Evolutionary conservation across 2,888 invertebrate species (phyloP).

Genomic region (Synergus japonicus): DNA sequence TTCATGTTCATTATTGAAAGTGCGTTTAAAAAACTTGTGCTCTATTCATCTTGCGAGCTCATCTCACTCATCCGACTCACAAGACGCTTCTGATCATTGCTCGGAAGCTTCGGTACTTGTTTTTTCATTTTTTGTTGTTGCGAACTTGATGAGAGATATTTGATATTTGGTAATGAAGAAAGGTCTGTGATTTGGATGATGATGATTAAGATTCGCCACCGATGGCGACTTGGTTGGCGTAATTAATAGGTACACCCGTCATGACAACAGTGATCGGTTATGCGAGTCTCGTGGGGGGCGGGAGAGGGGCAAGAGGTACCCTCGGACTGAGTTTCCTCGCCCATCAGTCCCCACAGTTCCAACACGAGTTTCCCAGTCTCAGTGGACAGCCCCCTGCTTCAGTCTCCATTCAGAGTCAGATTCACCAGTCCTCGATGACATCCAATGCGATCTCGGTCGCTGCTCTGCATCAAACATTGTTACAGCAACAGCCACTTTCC

Average conservation of each 20-base stretch:
- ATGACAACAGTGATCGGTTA: conserved; percentile 77
- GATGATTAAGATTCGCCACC: conserved; percentile 17
- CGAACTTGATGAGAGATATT: neutral
- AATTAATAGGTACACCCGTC: conserved; percentile 62
- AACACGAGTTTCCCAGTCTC: conserved; percentile 97
- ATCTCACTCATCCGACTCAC: conserved; percentile 19
- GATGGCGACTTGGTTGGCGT: conserved; percentile 55
- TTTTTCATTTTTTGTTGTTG: too few relatives aligned
- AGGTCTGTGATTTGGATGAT: conserved; percentile 16
- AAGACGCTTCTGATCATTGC: neutral
- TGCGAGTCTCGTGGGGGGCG: conserved; percentile 82
- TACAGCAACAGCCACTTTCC: conserved; percentile 75
- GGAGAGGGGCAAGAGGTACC: conserved; percentile 79
- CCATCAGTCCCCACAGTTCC: conserved; percentile 92
- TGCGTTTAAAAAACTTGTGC: conserved; percentile 13
- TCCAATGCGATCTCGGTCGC: conserved; percentile 67
- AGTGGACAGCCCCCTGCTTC: conserved; percentile 70
- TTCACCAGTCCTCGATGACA: conserved; percentile 62
- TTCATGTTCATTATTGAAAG: neutral
- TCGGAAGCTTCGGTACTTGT: neutral
- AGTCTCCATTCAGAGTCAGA: conserved; percentile 70
- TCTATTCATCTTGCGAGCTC: neutral
- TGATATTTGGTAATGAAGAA: neutral
- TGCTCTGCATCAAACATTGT: conserved; percentile 74
- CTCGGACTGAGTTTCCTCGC: conserved; percentile 76